Conservation (phyloP, 2,113 vertebrate species). For the Aleadryas rufinucha region DNA sequence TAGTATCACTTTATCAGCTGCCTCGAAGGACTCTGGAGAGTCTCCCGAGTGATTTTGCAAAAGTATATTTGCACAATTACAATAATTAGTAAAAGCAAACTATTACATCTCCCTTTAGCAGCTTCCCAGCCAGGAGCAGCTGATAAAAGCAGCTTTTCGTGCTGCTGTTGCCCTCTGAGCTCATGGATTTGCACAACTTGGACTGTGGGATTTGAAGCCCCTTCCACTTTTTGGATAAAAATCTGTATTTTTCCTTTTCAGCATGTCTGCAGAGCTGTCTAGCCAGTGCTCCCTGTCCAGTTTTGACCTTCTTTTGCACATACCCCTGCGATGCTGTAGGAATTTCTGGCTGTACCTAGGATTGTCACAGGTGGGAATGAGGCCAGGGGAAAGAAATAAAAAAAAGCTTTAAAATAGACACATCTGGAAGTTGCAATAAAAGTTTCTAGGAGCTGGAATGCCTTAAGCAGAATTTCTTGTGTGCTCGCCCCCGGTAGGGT, state of each 20-base stretch:
- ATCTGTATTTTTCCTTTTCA: not conserved
- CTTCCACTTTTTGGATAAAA: not conserved
- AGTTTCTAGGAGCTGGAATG: not conserved
- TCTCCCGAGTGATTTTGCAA: not conserved
- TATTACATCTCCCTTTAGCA: not conserved
- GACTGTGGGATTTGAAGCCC: not conserved
- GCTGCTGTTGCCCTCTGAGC: not conserved
- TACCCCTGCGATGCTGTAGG: accelerated
- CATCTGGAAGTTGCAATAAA: not conserved
- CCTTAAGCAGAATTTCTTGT: not conserved
- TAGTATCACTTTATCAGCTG: not conserved
- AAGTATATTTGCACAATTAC: not conserved
- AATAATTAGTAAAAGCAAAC: not conserved
- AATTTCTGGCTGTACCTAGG: not conserved
- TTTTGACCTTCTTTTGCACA: not conserved
- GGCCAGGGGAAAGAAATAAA: not conserved
- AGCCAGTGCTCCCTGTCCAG: not conserved
- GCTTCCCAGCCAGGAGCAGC: not conserved
- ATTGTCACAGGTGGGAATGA: not conserved
- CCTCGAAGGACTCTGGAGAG: not conserved
- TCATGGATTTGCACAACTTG: accelerated
- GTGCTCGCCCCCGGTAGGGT: accelerated
- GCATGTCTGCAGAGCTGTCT: not conserved
- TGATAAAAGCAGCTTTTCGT: not conserved
- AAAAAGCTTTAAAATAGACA: not conserved